phyloP scores from a whole-genome alignment of 2,113 vertebrate genomes.

The Bos indicus region DNA sequence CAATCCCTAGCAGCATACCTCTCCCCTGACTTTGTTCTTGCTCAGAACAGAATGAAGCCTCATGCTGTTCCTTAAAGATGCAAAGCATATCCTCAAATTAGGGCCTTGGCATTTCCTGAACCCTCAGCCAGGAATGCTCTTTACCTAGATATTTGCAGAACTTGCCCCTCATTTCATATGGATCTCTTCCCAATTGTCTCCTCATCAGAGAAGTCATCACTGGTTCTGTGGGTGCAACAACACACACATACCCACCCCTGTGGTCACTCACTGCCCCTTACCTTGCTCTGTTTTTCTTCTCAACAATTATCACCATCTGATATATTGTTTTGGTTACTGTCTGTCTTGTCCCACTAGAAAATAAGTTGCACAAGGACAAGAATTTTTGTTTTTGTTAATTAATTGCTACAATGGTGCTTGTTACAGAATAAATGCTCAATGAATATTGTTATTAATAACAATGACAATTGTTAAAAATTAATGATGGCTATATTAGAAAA shows the following conservation, averaged over 20 bases:
- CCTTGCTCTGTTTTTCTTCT: background rate
- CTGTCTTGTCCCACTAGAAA: background rate
- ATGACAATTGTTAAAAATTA: background rate
- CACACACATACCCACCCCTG: background rate
- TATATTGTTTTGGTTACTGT: background rate
- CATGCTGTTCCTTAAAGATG: background rate
- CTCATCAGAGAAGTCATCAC: background rate
- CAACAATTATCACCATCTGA: background rate
- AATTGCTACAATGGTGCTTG: background rate
- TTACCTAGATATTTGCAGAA: background rate
- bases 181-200: background rate
- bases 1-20: background rate
- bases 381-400: background rate
- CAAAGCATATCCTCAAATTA: background rate
- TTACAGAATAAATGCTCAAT: background rate
- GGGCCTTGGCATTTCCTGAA: background rate
- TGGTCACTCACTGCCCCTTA: background rate
- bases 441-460: background rate
- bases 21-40: background rate
- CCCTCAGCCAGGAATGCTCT: background rate
- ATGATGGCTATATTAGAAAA: background rate
- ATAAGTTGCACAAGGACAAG: background rate
- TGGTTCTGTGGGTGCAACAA: background rate
- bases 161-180: background rate
- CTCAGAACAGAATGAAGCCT: background rate